These are phyloP conservation scores for Sebastes melanostomus DNA, from an alignment of 2,797 vertebrate species.

Conservation along the genomic window DNA sequence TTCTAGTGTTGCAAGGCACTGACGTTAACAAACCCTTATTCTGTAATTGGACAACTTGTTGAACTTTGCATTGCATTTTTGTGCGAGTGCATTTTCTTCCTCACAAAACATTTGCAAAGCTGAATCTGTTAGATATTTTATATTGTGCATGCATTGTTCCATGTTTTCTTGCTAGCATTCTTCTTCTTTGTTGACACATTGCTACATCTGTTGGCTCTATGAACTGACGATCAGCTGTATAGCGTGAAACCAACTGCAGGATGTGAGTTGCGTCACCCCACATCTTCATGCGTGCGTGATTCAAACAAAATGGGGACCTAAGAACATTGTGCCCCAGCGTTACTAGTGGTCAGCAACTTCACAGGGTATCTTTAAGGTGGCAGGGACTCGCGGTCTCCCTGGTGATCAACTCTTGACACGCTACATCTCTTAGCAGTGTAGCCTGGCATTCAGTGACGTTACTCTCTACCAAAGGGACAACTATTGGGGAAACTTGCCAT, in stretches of 20 bases:
- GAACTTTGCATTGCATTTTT: neutral
- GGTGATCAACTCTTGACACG: neutral
- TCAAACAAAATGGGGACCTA: neutral
- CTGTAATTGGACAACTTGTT: neutral
- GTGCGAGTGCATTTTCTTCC: neutral
- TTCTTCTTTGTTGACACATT: neutral
- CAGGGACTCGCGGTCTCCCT: neutral
- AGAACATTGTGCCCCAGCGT: neutral
- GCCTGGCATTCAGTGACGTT: neutral
- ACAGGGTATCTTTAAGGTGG: neutral
- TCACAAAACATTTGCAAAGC: neutral
- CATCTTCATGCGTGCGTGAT: neutral
- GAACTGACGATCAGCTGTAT: neutral
- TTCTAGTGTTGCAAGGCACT: neutral
- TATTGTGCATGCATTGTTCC: neutral
- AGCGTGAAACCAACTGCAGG: neutral
- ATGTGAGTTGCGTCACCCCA: neutral
- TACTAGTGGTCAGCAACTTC: neutral
- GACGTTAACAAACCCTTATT: neutral
- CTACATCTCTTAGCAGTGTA: neutral
- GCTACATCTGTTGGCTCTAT: neutral
- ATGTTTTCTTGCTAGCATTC: neutral
- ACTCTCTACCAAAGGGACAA: neutral
- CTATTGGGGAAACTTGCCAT: constrained; percentile 31
- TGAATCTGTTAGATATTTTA: neutral